Evolutionary conservation across 2,888 invertebrate genomes (phyloP), one percentile per base, ranked within the genome.

Genomic region (Amiota communis): DNA sequence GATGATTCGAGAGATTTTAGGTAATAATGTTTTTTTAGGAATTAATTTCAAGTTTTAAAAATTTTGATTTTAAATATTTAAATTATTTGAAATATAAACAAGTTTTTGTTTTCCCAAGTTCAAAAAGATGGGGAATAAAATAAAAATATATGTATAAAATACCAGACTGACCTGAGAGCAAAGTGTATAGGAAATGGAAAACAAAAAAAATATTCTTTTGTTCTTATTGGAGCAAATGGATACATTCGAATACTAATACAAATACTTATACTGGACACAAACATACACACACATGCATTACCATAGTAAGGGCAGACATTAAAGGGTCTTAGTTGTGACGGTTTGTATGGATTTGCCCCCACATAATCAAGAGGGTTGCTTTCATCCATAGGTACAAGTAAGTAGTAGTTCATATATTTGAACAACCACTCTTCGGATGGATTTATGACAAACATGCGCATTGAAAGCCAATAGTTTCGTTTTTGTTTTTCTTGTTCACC

Each of bases 191-290:
- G 65, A 65, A 49, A 53, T 68, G 67, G 65, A 36, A 9, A 59
- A 20, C 59, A 59, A 20, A 74, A 73, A 23, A 64, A 12, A 76
- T 64, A 4, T 15, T 10, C 83, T 86, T 86, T 86, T 83, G 86
- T 83, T 83, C 86, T 84, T 86, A 83, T 83, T 83, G 83, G 83
- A 83, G 83, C 86, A 84, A 86, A 81, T 81, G 67, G 12, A 23
- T 51, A 76, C 85, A 77, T 74, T 77, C 70, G 84, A 83, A 85
- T 86, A 82, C 86, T 85, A 83, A 86, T 85, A 85, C 83, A 85
- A 85, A 82, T 85, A n/a, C n/a, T n/a, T n/a, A 86, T 6, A 86
- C 83, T 53, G 46, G 63, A 63, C 23, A 86, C 76, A 82, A 84
- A 85, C 84, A 85, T 80, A 36, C 36, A 36, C 36, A 4, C 6